Conservation (phyloP, 2,888 invertebrate species). For the Xestia xanthographa region DNA sequence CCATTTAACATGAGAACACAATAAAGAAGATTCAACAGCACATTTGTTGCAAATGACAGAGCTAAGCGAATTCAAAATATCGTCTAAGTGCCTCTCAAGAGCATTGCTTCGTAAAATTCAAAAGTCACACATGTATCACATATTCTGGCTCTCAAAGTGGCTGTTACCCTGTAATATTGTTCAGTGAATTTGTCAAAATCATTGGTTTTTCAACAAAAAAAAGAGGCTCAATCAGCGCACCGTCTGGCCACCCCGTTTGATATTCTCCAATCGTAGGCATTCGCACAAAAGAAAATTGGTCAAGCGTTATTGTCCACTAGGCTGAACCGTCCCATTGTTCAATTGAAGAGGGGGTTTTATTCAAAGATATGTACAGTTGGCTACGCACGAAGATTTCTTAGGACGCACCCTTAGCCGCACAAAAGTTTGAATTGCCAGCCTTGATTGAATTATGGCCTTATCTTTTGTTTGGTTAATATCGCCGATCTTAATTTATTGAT, state of each 20-base stretch:
- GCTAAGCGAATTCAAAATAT: constrained; percentile 46
- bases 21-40: constrained; percentile 28
- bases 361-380: constrained; percentile 84
- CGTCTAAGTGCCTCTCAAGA: constrained; percentile 10
- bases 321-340: constrained; percentile 86
- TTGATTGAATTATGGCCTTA: constrained; percentile 78
- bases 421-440: constrained; percentile 77
- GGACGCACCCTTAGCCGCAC: constrained; percentile 74
- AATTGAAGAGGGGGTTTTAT: constrained; percentile 84
- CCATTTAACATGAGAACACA: constrained; percentile 18
- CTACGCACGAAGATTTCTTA: constrained; percentile 79
- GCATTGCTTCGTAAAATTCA: constrained; percentile 39
- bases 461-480: constrained; percentile 71
- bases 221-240: constrained; percentile 84
- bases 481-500: constrained; percentile 61
- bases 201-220: constrained; percentile 82
- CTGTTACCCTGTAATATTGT: constrained; percentile 68
- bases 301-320: constrained; percentile 89
- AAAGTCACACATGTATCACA: constrained; percentile 54
- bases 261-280: constrained; percentile 87
- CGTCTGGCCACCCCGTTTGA: constrained; percentile 83
- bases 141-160: constrained; percentile 56
- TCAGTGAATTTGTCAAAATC: constrained; percentile 85
- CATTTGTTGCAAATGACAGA: constrained; percentile 32
- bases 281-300: constrained; percentile 89